Evolutionary conservation across 2,113 vertebrate species (phyloP).

Genomic region (Alectura lathami): DNA sequence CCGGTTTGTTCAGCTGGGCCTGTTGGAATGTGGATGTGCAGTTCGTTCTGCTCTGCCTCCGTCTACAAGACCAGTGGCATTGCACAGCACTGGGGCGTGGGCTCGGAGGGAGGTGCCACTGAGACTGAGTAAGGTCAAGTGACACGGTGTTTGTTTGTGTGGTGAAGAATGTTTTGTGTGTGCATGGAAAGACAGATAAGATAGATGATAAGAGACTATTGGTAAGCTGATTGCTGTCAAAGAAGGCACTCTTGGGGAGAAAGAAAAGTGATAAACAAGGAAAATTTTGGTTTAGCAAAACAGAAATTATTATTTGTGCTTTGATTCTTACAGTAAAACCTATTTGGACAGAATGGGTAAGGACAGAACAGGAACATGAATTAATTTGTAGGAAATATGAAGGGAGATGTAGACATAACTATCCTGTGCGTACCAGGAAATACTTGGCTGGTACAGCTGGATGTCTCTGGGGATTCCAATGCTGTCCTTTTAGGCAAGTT

Average conservation of each 20-base stretch:
- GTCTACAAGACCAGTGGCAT: not conserved
- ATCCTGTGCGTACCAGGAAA: not conserved
- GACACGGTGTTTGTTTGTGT: not conserved
- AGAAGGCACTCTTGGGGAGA: not conserved
- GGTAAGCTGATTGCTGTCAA: not conserved
- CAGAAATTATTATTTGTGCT: not conserved
- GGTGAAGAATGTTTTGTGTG: not conserved
- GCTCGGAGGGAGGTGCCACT: not conserved
- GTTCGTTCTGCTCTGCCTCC: not conserved
- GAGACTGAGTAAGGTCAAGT: not conserved
- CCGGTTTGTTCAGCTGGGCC: not conserved
- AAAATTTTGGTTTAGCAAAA: not conserved
- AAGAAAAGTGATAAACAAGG: not conserved
- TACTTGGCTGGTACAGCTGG: not conserved
- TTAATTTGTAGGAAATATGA: not conserved
- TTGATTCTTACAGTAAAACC: not conserved
- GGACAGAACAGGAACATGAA: not conserved
- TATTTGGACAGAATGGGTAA: not conserved
- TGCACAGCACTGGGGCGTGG: not conserved
- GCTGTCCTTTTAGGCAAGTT: not conserved
- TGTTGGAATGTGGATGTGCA: not conserved
- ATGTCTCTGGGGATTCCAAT: not conserved
- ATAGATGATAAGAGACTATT: not conserved
- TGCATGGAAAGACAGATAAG: not conserved
- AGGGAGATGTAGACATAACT: not conserved